Evolutionary conservation across 2,888 invertebrate genomes (phyloP).

Genomic region (Galeruca laticollis): DNA sequence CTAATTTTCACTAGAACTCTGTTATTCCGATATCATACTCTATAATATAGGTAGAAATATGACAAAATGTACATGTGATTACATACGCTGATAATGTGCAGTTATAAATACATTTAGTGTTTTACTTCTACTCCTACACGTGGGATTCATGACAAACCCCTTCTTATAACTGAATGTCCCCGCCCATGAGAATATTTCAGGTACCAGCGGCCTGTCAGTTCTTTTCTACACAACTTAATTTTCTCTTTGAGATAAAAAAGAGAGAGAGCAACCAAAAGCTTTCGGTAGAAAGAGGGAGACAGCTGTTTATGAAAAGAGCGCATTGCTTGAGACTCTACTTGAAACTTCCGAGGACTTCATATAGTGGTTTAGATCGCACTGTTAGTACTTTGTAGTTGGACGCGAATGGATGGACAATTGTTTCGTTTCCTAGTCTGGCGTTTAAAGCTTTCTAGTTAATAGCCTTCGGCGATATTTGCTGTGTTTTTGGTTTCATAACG

Average conservation of each 20-base stretch:
- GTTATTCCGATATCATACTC: background rate
- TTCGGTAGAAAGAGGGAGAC: conserved; percentile 14
- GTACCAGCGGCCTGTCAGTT: conserved; percentile 58
- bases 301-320: conserved; percentile 30
- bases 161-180: conserved; percentile 28
- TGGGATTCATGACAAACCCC: conserved; percentile 12
- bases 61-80: background rate
- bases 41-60: background rate
- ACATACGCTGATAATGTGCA: background rate
- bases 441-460: conserved; percentile 39
- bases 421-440: conserved; percentile 45
- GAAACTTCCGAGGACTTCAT: conserved; percentile 24
- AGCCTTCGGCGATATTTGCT: conserved; percentile 21
- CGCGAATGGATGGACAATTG: conserved; percentile 37
- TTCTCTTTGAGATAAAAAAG: conserved; percentile 46
- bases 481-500: conserved; percentile 15
- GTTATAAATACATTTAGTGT: background rate
- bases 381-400: conserved; percentile 42
- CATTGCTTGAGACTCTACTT: conserved; percentile 25
- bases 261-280: conserved; percentile 11
- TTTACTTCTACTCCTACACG: conserved; percentile 8
- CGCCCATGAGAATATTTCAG: conserved; percentile 47
- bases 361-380: conserved; percentile 45
- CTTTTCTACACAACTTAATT: conserved; percentile 66
- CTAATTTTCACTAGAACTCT: background rate